phyloP scores from a whole-genome alignment of 2,888 invertebrate genomes.

The Caenorhabditis auriculariae region DNA sequence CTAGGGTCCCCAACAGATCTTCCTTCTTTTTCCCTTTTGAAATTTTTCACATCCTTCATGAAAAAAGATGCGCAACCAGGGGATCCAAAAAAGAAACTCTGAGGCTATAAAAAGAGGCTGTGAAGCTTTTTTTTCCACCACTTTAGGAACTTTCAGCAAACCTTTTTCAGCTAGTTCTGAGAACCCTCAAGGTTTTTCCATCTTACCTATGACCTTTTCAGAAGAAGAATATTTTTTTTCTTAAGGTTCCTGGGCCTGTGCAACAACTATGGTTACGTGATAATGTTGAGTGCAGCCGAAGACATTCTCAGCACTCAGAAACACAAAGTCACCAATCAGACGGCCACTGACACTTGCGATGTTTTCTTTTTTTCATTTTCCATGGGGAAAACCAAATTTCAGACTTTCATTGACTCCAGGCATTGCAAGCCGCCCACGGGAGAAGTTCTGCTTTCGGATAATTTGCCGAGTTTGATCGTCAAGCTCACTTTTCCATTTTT shows the following conservation, averaged over 20 bases:
- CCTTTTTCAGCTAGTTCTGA: too few relatives aligned
- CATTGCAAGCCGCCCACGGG: slow-evolving; percentile 43
- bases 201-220: too few relatives aligned
- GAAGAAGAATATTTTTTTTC: neutral
- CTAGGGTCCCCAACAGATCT: too few relatives aligned
- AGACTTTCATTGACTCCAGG: slow-evolving; percentile 24
- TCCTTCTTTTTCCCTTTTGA: too few relatives aligned
- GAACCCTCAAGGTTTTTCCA: too few relatives aligned
- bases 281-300: slow-evolving; percentile 82
- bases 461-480: slow-evolving; percentile 75
- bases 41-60: too few relatives aligned
- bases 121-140: neutral
- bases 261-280: slow-evolving; percentile 84
- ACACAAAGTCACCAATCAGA: slow-evolving; percentile 20
- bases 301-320: slow-evolving; percentile 70
- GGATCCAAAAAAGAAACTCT: too few relatives aligned
- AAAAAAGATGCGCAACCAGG: too few relatives aligned
- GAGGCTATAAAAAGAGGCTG: too few relatives aligned
- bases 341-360: slow-evolving; percentile 13
- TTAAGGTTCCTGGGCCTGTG: slow-evolving; percentile 77
- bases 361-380: slow-evolving; percentile 2
- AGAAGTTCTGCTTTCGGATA: slow-evolving; percentile 78
- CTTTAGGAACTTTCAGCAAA: too few relatives aligned
- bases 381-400: slow-evolving; percentile 1
- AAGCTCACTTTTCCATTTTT: slow-evolving; percentile 76